These are phyloP conservation scores for Automeris io DNA, from an alignment of 2,888 invertebrate species.

Conservation along the genomic window DNA sequence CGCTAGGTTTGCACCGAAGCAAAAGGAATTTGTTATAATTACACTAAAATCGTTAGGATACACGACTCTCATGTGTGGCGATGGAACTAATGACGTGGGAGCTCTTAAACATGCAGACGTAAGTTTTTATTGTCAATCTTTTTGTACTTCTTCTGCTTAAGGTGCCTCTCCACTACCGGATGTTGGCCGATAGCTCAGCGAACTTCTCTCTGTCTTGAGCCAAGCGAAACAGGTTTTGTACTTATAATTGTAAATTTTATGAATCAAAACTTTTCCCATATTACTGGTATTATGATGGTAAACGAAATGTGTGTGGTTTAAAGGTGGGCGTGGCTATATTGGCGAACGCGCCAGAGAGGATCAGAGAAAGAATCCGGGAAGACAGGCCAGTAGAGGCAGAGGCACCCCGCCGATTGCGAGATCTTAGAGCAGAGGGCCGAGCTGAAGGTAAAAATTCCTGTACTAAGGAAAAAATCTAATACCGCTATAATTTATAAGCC, in stretches of 20 bases:
- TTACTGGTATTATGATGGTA: no score
- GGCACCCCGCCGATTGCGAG: constrained; percentile 38
- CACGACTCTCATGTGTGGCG: constrained; percentile 98
- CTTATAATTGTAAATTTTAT: no score
- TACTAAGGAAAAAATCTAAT: no score
- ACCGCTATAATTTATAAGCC: no score
- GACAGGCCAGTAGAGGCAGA: constrained; percentile 82
- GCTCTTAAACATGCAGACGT: constrained; percentile 99
- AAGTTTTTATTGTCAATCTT: no score
- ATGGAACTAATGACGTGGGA: constrained; percentile 99
- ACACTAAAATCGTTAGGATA: constrained; percentile 92
- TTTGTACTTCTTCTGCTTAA: no score
- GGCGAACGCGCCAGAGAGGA: constrained; percentile 85
- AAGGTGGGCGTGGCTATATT: constrained; percentile 92
- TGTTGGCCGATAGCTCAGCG: no score
- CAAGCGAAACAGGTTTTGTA: no score
- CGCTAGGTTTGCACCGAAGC: constrained; percentile 98
- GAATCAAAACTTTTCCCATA: no score
- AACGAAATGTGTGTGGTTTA: not conserved
- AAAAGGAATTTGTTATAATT: constrained; percentile 97
- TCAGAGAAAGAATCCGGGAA: constrained; percentile 58
- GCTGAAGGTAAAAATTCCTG: no score
- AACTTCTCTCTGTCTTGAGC: no score
- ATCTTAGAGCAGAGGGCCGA: constrained; percentile 42
- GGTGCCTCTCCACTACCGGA: no score